Evolutionary conservation across 1,140 invertebrate genomes (phyloP).

Genomic region (Ceratina japonica): DNA sequence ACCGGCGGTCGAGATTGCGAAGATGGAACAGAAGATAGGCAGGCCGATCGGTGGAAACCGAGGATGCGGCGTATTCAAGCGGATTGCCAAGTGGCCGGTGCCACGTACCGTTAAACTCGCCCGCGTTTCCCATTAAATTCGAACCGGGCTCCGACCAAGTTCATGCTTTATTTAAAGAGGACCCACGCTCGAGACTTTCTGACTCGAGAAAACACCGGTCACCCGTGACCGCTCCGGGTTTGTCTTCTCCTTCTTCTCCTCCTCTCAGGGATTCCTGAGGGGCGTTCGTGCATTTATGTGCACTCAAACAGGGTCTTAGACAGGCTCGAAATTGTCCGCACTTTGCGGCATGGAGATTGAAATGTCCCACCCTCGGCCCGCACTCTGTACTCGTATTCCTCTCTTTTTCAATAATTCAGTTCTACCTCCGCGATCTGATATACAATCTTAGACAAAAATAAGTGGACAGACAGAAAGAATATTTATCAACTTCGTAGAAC

Average conservation of each 20-base stretch:
- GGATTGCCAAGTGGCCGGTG: constrained; percentile 59
- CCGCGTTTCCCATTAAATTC: constrained; percentile 53
- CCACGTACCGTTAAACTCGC: constrained; percentile 42
- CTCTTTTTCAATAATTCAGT: background rate
- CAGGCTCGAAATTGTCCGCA: background rate
- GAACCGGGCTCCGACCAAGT: constrained; percentile 41
- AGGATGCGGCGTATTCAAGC: constrained; percentile 60
- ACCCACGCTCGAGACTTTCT: constrained; percentile 23
- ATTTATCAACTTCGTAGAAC: no score
- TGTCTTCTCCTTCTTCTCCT: background rate
- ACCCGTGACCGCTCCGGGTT: background rate
- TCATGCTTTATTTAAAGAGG: constrained; percentile 49
- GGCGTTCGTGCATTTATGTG: no score
- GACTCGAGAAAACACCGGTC: constrained; percentile 22
- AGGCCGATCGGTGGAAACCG: constrained; percentile 55
- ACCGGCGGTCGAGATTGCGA: constrained; percentile 45
- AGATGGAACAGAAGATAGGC: constrained; percentile 64
- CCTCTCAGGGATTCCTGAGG: no score
- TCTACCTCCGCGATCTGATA: background rate
- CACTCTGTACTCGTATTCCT: background rate
- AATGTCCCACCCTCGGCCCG: background rate
- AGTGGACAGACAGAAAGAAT: no score
- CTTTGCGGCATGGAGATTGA: background rate
- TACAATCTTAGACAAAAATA: no score
- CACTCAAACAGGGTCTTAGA: background rate